phyloP scores from a whole-genome alignment of 2,113 vertebrate genomes.

The Scopus umbretta region DNA sequence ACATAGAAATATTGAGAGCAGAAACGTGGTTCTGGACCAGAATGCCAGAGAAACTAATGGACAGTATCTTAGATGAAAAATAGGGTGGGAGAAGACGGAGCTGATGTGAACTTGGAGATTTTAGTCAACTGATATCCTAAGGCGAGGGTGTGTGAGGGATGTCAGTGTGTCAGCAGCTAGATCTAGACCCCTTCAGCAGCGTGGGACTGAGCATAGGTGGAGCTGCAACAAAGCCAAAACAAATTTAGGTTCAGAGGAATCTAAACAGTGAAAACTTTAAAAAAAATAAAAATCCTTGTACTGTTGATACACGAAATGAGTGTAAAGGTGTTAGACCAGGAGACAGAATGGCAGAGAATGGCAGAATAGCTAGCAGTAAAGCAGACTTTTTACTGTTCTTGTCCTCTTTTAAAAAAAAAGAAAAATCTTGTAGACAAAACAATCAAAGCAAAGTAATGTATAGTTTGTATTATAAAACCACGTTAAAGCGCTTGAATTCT shows the following conservation, averaged over 20 bases:
- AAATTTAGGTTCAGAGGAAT: background rate
- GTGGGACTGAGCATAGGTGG: background rate
- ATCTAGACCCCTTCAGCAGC: background rate
- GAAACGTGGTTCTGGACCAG: background rate
- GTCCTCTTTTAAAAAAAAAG: background rate
- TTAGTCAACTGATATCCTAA: background rate
- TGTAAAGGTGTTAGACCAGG: background rate
- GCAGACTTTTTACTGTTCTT: background rate
- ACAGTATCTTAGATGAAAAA: background rate
- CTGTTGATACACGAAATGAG: background rate
- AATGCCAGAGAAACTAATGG: background rate
- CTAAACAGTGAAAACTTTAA: background rate
- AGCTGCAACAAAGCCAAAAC: background rate
- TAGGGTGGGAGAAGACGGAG: background rate
- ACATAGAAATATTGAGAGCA: background rate
- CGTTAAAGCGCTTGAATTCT: background rate
- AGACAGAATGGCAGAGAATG: background rate
- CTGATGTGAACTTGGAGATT: background rate
- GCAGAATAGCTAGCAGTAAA: background rate
- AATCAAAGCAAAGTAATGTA: background rate
- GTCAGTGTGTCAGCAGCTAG: background rate
- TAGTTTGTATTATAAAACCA: background rate
- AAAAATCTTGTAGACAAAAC: background rate
- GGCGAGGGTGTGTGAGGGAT: background rate
- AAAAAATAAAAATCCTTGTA: background rate